Conservation (phyloP, 1,140 invertebrate species). For the Drosophila virilis region DNA sequence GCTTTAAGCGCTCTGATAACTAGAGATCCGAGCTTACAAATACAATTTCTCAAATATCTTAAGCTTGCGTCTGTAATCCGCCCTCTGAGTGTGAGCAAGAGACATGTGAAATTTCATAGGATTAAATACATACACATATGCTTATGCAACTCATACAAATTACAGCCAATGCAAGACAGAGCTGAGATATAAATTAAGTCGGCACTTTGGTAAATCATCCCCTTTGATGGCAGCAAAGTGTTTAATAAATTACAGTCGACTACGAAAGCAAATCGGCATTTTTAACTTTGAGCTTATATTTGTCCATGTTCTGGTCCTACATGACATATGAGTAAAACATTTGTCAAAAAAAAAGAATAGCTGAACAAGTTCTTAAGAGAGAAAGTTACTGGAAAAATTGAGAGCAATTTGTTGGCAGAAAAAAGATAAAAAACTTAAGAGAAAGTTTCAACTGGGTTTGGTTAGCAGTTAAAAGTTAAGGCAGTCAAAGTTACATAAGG, state of each 20-base stretch:
- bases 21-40: background rate
- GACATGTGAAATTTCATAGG: constrained; percentile 5
- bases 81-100: background rate
- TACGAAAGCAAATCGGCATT: constrained; percentile 27
- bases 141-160: constrained; percentile 11
- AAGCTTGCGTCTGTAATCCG: constrained; percentile 5
- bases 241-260: constrained; percentile 33
- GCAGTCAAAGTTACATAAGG: constrained; percentile 2
- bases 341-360: background rate
- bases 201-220: constrained; percentile 1
- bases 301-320: constrained; percentile 37
- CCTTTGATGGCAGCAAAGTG: constrained; percentile 1
- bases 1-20: too few species aligned
- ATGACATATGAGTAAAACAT: constrained; percentile 28
- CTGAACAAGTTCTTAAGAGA: background rate
- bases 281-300: constrained; percentile 19
- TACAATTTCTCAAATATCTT: constrained; percentile 20
- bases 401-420: constrained; percentile 3
- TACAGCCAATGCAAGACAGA: constrained; percentile 14
- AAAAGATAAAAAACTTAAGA: constrained; percentile 5
- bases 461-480: constrained; percentile 6
- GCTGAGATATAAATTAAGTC: constrained; percentile 16
- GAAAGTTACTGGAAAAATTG: constrained; percentile 10
- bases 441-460: constrained; percentile 18
- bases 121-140: constrained; percentile 1